Evolutionary conservation across 2,113 vertebrate species (phyloP).

Genomic region (Pangasianodon gigas): DNA sequence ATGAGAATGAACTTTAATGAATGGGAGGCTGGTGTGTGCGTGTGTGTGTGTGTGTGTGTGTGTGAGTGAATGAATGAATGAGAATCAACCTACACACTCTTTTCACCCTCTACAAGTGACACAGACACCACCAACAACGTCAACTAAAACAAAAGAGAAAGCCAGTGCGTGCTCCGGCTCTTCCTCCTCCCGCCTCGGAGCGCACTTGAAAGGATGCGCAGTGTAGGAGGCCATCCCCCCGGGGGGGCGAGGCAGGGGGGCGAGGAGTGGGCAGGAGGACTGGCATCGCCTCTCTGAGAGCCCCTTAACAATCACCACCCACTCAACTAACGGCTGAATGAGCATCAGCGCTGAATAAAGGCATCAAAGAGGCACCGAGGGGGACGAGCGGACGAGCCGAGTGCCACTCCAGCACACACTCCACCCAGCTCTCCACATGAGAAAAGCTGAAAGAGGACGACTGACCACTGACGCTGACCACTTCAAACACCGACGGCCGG

Average conservation of each 20-base stretch:
- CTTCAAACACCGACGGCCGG: background rate
- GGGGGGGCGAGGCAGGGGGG: conserved; percentile 37
- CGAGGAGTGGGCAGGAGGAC: conserved; percentile 43
- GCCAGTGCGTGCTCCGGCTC: conserved; percentile 31
- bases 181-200: conserved; percentile 44
- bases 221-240: conserved; percentile 59
- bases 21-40: conserved; percentile 55
- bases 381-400: background rate
- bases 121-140: conserved; percentile 56
- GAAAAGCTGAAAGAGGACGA: conserved; percentile 9
- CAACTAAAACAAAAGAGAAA: conserved; percentile 68
- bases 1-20: conserved; percentile 75
- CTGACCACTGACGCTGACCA: background rate
- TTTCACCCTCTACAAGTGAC: conserved; percentile 64
- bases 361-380: conserved; percentile 66
- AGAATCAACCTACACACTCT: conserved; percentile 69
- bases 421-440: background rate
- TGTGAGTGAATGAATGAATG: background rate
- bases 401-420: conserved; percentile 3
- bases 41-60: background rate
- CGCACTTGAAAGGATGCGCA: conserved; percentile 64
- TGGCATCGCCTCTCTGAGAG: conserved; percentile 58
- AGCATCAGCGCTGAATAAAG: conserved; percentile 74
- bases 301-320: conserved; percentile 72
- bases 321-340: conserved; percentile 62